Percentiles rank a stretch among this genome's conserved stretches.
Conservation (phyloP, 2,797 vertebrate genomes). For the Sciurus carolinensis region DNA sequence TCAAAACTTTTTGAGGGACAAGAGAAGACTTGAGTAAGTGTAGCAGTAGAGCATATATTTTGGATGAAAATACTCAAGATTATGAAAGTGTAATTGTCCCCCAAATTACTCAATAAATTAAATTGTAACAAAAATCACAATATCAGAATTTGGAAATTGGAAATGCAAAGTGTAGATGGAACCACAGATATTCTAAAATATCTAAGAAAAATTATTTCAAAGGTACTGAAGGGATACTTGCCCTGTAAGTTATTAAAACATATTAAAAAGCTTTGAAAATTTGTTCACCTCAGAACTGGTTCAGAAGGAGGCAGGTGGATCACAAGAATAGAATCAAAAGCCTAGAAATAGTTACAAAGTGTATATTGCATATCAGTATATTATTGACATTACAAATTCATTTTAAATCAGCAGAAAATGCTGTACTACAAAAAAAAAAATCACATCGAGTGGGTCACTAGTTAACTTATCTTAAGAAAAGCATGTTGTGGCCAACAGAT, state of each 20-base stretch:
- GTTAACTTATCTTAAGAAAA: neutral
- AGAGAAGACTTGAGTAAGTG: conserved; percentile 28
- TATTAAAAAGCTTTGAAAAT: neutral
- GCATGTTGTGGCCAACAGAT: neutral
- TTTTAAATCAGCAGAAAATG: conserved; percentile 11
- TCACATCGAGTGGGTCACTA: neutral
- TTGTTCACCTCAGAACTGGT: neutral
- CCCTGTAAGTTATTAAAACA: neutral
- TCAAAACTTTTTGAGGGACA: neutral
- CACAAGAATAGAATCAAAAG: conserved; percentile 21
- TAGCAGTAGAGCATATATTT: conserved; percentile 7
- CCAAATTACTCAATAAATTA: conserved; percentile 38
- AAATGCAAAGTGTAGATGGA: conserved; percentile 26
- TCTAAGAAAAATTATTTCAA: conserved; percentile 39
- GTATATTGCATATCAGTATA: conserved; percentile 31
- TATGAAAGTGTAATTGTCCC: conserved; percentile 31
- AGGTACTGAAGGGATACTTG: neutral
- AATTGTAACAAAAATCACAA: conserved; percentile 30
- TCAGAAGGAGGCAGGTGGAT: conserved; percentile 31
- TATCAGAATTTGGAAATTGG: conserved; percentile 29
- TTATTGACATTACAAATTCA: conserved; percentile 48
- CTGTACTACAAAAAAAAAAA: neutral
- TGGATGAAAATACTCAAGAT: conserved; percentile 38
- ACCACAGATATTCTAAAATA: conserved; percentile 39
- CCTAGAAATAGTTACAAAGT: conserved; percentile 17